Base-by-base conservation (phyloP, 2,113 vertebrate genomes). In the Galemys pyrenaicus region DNA sequence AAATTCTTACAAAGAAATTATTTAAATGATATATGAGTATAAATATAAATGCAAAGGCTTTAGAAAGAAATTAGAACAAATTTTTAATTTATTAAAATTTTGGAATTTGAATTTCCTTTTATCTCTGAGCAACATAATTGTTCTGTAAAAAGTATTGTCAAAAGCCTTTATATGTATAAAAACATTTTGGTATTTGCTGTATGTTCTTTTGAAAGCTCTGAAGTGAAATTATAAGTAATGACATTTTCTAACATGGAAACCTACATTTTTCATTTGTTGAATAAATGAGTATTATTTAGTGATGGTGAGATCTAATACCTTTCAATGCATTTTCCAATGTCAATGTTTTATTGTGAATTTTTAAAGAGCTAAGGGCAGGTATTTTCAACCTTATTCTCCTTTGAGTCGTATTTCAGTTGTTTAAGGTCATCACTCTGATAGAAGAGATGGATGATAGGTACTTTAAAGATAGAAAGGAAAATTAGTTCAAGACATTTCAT, bases 401-500 rank as follows among this genome's bases (percentile, higher is more conserved):
- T 68, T 39, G 0, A 64, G 17, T 86, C 19, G 30, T 75, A 64
- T 84, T 82, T 93, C 70, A 39, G 44, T 93, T 87, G 64, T 77
- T 89, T 83, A 49, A 90, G 77, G 56, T 93, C 37, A 54, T 88
- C 54, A 62, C n/a, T 85, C 20, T 93, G 26, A 65, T 75, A 19
- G 22, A 95, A 49, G 80, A 95, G n/a, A 87, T 80, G 78, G 67
- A 84, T 78, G 65, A 44, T 24, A 68, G 7, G 46, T 78, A 71
- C 60, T 78, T 78, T 39, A 67, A 28, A 93, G 28, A n/a, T 64
- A 46, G 82, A 86, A 95, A 81, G 35, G 62, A 93, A 83, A 94
- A 67, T 95, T 78, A 94, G 26, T 51, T 70, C 56, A 87, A 91
- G 80, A 51, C 56, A 80, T 41, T 54, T 88, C 51, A 92, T 94